phyloP scores from a whole-genome alignment of 2,888 invertebrate genomes.

The Cistogaster globosa region DNA sequence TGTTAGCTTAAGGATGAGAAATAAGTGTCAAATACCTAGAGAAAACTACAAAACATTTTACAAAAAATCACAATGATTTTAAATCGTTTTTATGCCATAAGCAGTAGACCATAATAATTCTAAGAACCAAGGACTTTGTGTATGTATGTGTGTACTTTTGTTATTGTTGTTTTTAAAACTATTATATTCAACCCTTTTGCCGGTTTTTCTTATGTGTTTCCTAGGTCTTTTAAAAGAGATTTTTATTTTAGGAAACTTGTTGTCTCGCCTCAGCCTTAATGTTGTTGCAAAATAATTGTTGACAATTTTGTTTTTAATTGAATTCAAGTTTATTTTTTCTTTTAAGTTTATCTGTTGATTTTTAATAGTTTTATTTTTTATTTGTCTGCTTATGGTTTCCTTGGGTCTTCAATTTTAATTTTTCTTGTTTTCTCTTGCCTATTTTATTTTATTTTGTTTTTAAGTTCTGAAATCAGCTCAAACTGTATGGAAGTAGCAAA shows the following conservation, averaged over 20 bases:
- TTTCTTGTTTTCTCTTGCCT: not conserved
- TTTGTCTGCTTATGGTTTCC: slow-evolving; percentile 18
- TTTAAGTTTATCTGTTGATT: not conserved
- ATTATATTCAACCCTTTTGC: slow-evolving; percentile 53
- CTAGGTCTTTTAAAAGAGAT: slow-evolving; percentile 32
- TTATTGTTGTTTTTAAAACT: slow-evolving; percentile 27
- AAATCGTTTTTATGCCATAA: slow-evolving; percentile 38
- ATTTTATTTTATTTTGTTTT: not conserved
- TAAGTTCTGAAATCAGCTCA: not conserved
- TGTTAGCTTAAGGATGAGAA: slow-evolving; percentile 12
- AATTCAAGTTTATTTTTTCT: slow-evolving; percentile 71
- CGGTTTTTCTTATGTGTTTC: slow-evolving; percentile 55
- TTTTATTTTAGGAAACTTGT: slow-evolving; percentile 24
- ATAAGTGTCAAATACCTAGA: slow-evolving; percentile 41
- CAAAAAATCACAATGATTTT: slow-evolving; percentile 13
- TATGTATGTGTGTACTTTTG: slow-evolving; percentile 25
- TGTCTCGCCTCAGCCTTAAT: slow-evolving; percentile 11
- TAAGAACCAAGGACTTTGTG: slow-evolving; percentile 24
- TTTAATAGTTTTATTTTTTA: slow-evolving; percentile 48
- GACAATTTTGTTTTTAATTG: slow-evolving; percentile 75
- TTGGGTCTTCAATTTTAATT: not conserved
- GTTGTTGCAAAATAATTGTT: slow-evolving; percentile 35
- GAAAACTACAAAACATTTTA: slow-evolving; percentile 41
- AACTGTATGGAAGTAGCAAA: slow-evolving; percentile 50
- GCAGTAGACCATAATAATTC: slow-evolving; percentile 27